These are phyloP conservation scores for Cardinalis cardinalis DNA, from an alignment of 2,113 vertebrate genomes.

Conservation along the genomic window DNA sequence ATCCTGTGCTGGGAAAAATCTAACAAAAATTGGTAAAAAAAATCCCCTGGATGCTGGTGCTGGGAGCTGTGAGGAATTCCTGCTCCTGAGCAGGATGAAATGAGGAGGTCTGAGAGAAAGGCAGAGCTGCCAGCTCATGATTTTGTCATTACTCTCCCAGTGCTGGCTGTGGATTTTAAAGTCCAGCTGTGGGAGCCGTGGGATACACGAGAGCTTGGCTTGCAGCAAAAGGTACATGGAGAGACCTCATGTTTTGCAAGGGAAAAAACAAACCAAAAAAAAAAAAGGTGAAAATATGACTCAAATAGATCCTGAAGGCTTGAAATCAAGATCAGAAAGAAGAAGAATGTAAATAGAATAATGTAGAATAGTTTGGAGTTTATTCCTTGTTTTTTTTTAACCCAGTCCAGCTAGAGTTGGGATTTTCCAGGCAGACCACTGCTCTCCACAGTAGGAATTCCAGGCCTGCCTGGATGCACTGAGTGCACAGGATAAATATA, in stretches of 20 bases:
- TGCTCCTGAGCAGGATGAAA: background rate
- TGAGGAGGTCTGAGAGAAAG: background rate
- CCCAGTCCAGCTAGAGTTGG: background rate
- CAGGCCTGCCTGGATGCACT: background rate
- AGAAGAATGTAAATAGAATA: background rate
- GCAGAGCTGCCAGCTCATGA: constrained; percentile 41
- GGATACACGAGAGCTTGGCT: constrained; percentile 24
- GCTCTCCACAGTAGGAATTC: constrained; percentile 28
- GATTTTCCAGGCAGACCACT: background rate
- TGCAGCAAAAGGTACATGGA: background rate
- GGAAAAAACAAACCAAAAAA: too few relatives aligned
- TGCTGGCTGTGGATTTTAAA: background rate
- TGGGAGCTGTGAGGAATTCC: background rate
- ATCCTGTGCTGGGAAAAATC: background rate
- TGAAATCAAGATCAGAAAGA: background rate
- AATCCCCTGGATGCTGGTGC: background rate
- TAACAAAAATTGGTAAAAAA: background rate
- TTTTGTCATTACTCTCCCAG: constrained; percentile 42
- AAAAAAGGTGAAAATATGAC: background rate
- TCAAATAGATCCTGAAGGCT: background rate
- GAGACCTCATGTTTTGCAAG: background rate
- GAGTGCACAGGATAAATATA: background rate
- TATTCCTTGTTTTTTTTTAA: background rate
- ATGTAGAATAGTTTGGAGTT: background rate
- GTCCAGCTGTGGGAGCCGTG: constrained; percentile 53